Percentiles rank a stretch among this genome's conserved stretches.
These are phyloP conservation scores for Phaonia tiefii DNA, from an alignment of 2,888 invertebrate genomes.

Conservation along the genomic window DNA sequence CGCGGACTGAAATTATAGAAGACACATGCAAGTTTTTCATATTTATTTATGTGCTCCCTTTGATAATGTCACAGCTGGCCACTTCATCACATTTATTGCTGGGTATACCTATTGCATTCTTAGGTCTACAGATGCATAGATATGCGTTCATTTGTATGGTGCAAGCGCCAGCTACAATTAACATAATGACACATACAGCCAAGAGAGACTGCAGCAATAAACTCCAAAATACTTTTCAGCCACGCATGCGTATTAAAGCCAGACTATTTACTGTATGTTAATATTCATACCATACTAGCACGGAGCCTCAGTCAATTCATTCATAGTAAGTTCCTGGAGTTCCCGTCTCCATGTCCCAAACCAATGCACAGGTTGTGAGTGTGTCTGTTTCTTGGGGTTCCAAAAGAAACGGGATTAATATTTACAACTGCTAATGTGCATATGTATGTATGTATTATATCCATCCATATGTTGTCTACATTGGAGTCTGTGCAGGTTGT, in stretches of 20 bases:
- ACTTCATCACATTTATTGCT: no score
- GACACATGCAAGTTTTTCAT: no score
- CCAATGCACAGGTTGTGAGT: not conserved
- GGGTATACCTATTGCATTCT: no score
- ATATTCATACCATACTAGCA: not conserved
- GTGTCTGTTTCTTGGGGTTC: constrained; percentile 9
- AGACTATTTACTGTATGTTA: not conserved
- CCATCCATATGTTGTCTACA: not conserved
- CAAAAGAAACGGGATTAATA: constrained; percentile 37
- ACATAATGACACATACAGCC: constrained; percentile 70
- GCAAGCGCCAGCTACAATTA: constrained; percentile 68
- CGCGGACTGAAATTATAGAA: no score
- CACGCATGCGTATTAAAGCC: constrained; percentile 55
- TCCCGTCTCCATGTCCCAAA: no score
- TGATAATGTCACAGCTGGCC: no score
- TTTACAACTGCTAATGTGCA: constrained; percentile 18
- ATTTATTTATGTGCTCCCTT: no score
- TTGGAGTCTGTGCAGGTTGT: not conserved
- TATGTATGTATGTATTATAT: not conserved
- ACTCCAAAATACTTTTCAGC: constrained; percentile 36
- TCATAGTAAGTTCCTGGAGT: constrained; percentile 4
- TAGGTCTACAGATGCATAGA: constrained; percentile 3
- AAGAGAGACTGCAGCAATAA: constrained; percentile 1
- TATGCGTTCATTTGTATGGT: constrained; percentile 47
- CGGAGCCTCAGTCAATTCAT: constrained; percentile 12